Evolutionary conservation across 2,888 invertebrate genomes (phyloP), one percentile per base, ranked within the genome.

Genomic region (Morpho deidamia): DNA sequence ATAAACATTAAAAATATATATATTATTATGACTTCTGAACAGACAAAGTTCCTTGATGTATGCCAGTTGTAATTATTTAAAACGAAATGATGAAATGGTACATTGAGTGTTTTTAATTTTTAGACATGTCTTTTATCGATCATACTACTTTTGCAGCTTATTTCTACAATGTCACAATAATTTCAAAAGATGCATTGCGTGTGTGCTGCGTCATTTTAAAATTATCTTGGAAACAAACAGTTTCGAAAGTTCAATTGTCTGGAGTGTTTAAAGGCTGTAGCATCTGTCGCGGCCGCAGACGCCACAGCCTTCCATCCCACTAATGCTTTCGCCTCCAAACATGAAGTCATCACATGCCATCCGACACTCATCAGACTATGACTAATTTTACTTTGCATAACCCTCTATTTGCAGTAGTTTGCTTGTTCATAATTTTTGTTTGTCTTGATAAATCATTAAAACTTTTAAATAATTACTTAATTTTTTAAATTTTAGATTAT

Each of bases 281-380:
- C 46, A 44, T 49, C 51, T 41, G 46, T 46, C 43, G 10, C 42
- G 41, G 35, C 34, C 35, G 11, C 43, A 35, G 45, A 38, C 38
- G 44, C 11, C 34, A 33, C 51, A 59, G 45, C 59, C 59, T 59
- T 56, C 53, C 59, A 14, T 38, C 53, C 59, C 54, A 60, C 59
- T 44, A 42, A 43, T 60, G 65, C 73, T 74, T 71, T 73, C 74
- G 66, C 68, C 65, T 67, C 59, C 66, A 52, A 58, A 55, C 58
- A 55, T 63, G 62, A 65, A 61, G 58, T 65, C 55, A 62, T 60
- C 62, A 42, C 58, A 57, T 60, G 53, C 46, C 53, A 58, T 53
- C 55, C 55, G 61, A 58, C 51, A 58, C 54, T 58, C 59, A 61
- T 53, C 51, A 47, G 40, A 46, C 40, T 42, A 41, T 60, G 61